phyloP scores from a whole-genome alignment of 2,797 vertebrate genomes.

The Xiphorhynchus erythropygius region DNA sequence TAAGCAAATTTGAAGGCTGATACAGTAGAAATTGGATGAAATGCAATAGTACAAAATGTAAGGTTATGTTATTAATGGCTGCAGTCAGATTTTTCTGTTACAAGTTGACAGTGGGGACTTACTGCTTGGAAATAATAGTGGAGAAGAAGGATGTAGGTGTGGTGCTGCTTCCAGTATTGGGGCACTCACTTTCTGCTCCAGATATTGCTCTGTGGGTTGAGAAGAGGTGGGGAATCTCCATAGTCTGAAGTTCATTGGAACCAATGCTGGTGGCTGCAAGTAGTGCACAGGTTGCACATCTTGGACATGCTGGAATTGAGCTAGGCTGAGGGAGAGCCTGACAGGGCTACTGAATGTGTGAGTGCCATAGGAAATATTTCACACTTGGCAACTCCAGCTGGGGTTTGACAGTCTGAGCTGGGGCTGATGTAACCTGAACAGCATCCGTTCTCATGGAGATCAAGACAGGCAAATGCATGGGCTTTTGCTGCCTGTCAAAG shows the following conservation, averaged over 20 bases:
- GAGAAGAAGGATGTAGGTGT: not conserved
- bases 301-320: not conserved
- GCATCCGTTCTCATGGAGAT: not conserved
- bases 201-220: not conserved
- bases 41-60: not conserved
- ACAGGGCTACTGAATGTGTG: not conserved
- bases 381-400: not conserved
- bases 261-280: not conserved
- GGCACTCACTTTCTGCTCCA: not conserved
- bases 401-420: not conserved
- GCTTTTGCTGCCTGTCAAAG: not conserved
- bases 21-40: not conserved
- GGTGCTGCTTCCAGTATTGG: not conserved
- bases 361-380: not conserved
- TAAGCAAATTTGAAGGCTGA: not conserved
- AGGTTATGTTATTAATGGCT: not conserved
- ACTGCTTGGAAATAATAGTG: not conserved
- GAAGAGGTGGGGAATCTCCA: not conserved
- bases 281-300: not conserved
- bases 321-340: not conserved
- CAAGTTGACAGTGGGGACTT: not conserved
- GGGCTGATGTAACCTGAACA: not conserved
- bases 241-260: rapidly evolving
- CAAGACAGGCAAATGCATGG: not conserved
- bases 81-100: not conserved